Evolutionary conservation across 1,140 invertebrate species (phyloP), one percentile per base, ranked within the genome.

Genomic region (Drosophila ohnishii): DNA sequence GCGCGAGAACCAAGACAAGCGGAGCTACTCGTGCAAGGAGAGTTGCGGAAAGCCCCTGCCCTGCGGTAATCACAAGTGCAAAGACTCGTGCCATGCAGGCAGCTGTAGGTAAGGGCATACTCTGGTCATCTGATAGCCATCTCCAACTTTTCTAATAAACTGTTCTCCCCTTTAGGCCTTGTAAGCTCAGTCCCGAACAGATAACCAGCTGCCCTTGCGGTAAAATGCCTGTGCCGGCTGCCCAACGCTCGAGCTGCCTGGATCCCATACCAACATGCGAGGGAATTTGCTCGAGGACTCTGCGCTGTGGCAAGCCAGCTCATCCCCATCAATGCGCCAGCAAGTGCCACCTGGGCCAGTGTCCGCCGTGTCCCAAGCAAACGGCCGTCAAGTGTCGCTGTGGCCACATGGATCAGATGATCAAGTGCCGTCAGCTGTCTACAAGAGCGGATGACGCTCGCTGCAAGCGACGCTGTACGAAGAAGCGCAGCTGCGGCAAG

Each of bases 241-340:
- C 90, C 1, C 81, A 92, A 40, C 93, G 96, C 70, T 93, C 92
- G 39, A 94, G 93, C 11, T 99, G 98, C 90, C 92, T 95, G 7
- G 98, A 99, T 92, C 94, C 96, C 0, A 94, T 99, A 76, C 97
- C 97, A 0, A 94, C 95, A 22, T 99, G 98, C 92, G 94, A 94
- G 25, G 94, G 96, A 90, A 92, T 94, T 22, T 99, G 98, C 92
- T 94, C 93, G 4, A 97, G 97, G 90, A 92, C 92, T 1, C 92
- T 99, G 6, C 92, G 92, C 34, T 99, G 98, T 92, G 98, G 98
- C 2, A 95, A 96, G 50, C 92, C 89, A 91, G 94, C 93, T 58
- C 91, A 93, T 77, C 95, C 93, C 34, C 97, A 98, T 90, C 90
- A 78, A 3, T 98, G 97, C 90, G 92, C 94, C 67, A 91, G 87